phyloP scores from a whole-genome alignment of 2,888 invertebrate genomes.

The Helobdella robusta region DNA sequence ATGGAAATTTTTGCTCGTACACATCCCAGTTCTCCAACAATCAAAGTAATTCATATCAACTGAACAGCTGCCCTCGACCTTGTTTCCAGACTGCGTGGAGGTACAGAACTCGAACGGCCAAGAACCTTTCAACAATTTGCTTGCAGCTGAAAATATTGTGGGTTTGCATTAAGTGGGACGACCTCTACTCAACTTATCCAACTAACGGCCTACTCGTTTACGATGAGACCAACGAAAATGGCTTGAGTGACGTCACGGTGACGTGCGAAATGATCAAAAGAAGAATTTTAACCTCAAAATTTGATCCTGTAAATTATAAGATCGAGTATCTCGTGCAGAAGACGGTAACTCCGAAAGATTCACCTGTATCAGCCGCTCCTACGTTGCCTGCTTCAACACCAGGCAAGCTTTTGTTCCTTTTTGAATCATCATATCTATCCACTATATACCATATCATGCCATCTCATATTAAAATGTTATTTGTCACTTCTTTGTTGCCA shows the following conservation, averaged over 20 bases:
- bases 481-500: no score
- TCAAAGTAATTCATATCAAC: no score
- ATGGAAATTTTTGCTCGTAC: constrained; percentile 14
- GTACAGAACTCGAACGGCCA: constrained; percentile 73
- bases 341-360: constrained; percentile 12
- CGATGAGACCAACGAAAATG: constrained; percentile 8
- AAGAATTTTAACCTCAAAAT: constrained; percentile 54
- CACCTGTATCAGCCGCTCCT: no score
- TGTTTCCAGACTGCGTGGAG: constrained; percentile 93
- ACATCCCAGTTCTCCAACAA: background rate
- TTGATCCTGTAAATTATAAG: constrained; percentile 19
- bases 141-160: constrained; percentile 82
- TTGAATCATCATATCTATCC: no score
- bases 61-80: constrained; percentile 68
- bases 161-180: constrained; percentile 90
- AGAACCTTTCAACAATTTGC: constrained; percentile 73
- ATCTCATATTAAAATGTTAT: no score
- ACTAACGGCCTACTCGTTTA: constrained; percentile 32
- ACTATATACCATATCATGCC: no score
- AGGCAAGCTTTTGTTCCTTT: no score
- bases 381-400: no score
- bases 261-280: constrained; percentile 81
- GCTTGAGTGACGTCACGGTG: constrained; percentile 84
- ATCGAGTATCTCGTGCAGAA: constrained; percentile 25
- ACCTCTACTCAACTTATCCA: constrained; percentile 58